Percentiles rank a stretch among this genome's conserved stretches.
These are phyloP conservation scores for Leucophenga maculata DNA, from an alignment of 2,888 invertebrate species.

Conservation along the genomic window DNA sequence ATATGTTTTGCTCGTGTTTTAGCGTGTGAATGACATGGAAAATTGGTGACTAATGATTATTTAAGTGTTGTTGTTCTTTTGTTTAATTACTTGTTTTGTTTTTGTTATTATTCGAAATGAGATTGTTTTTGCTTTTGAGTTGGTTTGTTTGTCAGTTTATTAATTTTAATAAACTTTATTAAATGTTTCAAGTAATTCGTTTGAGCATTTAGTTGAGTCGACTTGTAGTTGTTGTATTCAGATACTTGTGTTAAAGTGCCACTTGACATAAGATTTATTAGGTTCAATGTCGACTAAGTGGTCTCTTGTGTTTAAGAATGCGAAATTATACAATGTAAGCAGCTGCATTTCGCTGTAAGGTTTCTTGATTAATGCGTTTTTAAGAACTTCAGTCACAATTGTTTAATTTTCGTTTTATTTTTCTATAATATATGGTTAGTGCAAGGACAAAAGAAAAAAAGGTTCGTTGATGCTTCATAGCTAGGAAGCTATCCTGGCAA, in stretches of 20 bases:
- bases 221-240: background rate
- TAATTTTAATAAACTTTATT: conserved; percentile 64
- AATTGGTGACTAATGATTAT: conserved; percentile 60
- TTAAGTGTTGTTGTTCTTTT: conserved; percentile 57
- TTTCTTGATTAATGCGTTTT: background rate
- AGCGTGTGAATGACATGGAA: conserved; percentile 9
- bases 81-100: conserved; percentile 41
- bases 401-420: too few relatives aligned
- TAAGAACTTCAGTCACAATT: too few relatives aligned
- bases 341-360: background rate
- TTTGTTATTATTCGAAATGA: conserved; percentile 29
- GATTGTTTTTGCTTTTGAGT: conserved; percentile 3
- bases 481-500: too few relatives aligned
- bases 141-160: conserved; percentile 41
- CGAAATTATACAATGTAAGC: background rate
- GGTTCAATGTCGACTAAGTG: too few relatives aligned
- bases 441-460: too few relatives aligned
- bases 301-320: background rate
- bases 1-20: too few relatives aligned
- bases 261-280: too few relatives aligned
- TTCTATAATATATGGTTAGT: too few relatives aligned
- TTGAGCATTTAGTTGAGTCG: background rate
- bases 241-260: background rate
- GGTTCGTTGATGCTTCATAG: too few relatives aligned
- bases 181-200: conserved; percentile 52